Percentiles rank a stretch among this genome's conserved stretches.
Evolutionary conservation across 2,797 vertebrate species (phyloP).

Genomic region (Lepilemur septentrionalis): DNA sequence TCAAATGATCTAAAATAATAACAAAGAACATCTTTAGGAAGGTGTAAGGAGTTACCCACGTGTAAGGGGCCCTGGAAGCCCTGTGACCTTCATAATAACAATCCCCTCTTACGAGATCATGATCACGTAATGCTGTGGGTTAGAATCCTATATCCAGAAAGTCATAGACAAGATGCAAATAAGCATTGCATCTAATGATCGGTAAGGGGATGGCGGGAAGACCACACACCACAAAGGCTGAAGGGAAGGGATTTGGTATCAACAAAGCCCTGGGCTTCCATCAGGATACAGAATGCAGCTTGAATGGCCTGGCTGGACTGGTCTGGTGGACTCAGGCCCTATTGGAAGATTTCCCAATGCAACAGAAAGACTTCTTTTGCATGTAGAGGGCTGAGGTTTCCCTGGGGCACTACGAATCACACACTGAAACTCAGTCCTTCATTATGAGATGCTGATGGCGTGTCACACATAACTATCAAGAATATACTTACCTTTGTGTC

Average conservation of each 20-base stretch:
- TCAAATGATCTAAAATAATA: slow-evolving; percentile 5
- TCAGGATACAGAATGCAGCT: not conserved
- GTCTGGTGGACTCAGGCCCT: too few species aligned
- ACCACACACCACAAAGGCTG: not conserved
- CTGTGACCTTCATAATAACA: not conserved
- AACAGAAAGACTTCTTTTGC: not conserved
- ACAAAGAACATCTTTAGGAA: not conserved
- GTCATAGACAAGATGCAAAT: not conserved
- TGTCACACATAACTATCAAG: not conserved
- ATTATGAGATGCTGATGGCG: not conserved
- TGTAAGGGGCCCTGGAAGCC: not conserved
- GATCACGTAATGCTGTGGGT: not conserved
- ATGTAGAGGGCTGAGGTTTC: not conserved
- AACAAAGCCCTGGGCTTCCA: not conserved
- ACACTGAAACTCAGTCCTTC: not conserved
- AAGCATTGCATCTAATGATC: not conserved
- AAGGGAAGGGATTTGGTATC: not conserved
- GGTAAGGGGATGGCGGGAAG: not conserved
- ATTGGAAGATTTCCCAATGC: not conserved
- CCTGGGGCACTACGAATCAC: not conserved
- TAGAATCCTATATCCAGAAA: not conserved
- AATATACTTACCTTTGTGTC: slow-evolving; percentile 76
- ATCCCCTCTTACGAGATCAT: not conserved
- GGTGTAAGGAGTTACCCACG: not conserved
- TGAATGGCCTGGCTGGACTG: not conserved